Conservation (phyloP, 2,888 invertebrate genomes). For the Epistrophella euchroma region DNA sequence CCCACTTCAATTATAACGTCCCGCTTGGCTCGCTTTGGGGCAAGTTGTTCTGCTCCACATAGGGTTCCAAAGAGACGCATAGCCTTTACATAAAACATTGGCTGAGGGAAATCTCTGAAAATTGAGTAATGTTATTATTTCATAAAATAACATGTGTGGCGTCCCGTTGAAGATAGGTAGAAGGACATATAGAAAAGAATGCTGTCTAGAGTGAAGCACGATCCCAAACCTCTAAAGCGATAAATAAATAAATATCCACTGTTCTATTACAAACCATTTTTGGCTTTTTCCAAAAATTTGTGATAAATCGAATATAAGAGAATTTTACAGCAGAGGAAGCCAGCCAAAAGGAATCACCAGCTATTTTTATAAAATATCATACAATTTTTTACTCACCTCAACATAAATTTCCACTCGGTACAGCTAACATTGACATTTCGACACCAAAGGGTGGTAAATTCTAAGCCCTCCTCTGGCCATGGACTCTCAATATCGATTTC, state of each 20-base stretch:
- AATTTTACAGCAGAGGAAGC: too few species aligned
- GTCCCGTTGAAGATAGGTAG: too few species aligned
- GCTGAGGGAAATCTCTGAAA: constrained; percentile 95
- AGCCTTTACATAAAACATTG: constrained; percentile 92
- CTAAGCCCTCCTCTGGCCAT: constrained; percentile 95
- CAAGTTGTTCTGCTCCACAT: constrained; percentile 94
- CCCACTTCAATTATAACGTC: constrained; percentile 88
- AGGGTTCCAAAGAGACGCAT: constrained; percentile 95
- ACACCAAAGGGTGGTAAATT: constrained; percentile 97
- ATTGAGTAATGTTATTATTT: not conserved
- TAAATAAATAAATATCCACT: too few species aligned
- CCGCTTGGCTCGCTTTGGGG: constrained; percentile 86
- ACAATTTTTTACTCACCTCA: constrained; percentile 84
- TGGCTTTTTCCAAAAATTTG: too few species aligned
- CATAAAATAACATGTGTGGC: too few species aligned
- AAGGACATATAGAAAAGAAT: too few species aligned
- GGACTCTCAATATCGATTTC: constrained; percentile 95
- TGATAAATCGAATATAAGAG: too few species aligned
- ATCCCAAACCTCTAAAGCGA: too few species aligned
- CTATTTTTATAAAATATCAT: not conserved
- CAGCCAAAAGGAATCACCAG: too few species aligned
- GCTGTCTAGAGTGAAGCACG: too few species aligned
- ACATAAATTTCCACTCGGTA: constrained; percentile 93
- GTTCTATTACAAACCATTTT: too few species aligned
- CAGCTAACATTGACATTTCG: constrained; percentile 93